A percentile compares a stretch with the other conserved stretches of the same genome.
phyloP scores from a whole-genome alignment of 2,888 invertebrate genomes.

The Rhingia campestris region DNA sequence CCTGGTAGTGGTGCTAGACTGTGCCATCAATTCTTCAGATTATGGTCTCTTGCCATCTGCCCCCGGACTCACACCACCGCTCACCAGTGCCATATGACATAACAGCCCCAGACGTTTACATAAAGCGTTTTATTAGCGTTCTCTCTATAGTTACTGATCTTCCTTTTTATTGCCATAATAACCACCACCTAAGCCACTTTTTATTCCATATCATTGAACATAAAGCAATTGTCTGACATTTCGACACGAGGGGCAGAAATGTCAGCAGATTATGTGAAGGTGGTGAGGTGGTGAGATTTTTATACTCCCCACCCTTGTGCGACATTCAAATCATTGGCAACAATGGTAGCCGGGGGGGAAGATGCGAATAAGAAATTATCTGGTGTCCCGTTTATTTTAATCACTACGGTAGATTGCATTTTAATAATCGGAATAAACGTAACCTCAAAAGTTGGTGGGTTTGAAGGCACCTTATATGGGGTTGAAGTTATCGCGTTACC shows the following conservation, averaged over 20 bases:
- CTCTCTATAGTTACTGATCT: constrained; percentile 13
- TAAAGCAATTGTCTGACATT: constrained; percentile 47
- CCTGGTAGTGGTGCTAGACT: constrained; percentile 39
- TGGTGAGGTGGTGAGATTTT: constrained; percentile 10
- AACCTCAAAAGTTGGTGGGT: constrained; percentile 32
- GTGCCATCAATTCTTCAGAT: constrained; percentile 36
- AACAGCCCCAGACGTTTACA: constrained; percentile 33
- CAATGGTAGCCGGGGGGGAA: background rate
- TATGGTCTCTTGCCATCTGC: constrained; percentile 35
- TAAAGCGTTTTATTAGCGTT: constrained; percentile 50
- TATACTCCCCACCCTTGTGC: background rate
- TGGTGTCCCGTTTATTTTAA: constrained; percentile 38
- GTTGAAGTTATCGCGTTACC: constrained; percentile 12
- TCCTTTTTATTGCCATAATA: constrained; percentile 19
- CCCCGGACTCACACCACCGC: background rate
- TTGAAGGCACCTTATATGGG: background rate
- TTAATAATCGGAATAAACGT: constrained; percentile 43
- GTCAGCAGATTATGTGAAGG: constrained; percentile 33
- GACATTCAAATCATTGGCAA: background rate
- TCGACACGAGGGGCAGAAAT: constrained; percentile 22
- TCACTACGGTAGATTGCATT: constrained; percentile 37
- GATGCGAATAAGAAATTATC: constrained; percentile 20
- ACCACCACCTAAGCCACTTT: background rate
- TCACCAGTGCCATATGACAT: background rate
- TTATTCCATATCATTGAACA: constrained; percentile 36